Percentiles rank a stretch among this genome's conserved stretches.
phyloP scores from a whole-genome alignment of 1,140 invertebrate species.

The Pygmarrhopalites habei region DNA sequence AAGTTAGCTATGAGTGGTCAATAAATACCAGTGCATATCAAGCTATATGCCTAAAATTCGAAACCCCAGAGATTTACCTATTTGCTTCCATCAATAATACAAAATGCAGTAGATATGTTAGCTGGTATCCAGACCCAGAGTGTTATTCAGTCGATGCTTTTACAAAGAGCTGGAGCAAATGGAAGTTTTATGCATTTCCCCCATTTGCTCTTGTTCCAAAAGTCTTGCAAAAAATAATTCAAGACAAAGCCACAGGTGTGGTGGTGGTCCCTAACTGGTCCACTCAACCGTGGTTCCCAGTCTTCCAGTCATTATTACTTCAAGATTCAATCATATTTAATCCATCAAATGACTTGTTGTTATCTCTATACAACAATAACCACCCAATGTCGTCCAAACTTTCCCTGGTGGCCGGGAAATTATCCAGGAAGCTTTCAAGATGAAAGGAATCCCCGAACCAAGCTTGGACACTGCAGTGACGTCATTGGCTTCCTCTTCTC shows the following conservation, averaged over 20 bases:
- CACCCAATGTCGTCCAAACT: neutral
- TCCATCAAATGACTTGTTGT: neutral
- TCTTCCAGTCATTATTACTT: neutral
- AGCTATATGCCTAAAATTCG: too few species aligned
- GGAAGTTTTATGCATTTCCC: constrained; percentile 14
- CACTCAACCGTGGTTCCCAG: constrained; percentile 16
- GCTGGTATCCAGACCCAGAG: constrained; percentile 16
- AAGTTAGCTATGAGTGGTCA: too few species aligned
- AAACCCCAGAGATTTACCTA: neutral
- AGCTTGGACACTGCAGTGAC: neutral
- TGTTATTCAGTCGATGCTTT: constrained; percentile 5
- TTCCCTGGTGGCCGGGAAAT: neutral
- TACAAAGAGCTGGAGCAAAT: neutral
- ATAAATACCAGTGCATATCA: too few species aligned
- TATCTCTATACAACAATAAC: neutral
- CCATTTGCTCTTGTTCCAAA: constrained; percentile 14
- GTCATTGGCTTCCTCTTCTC: neutral
- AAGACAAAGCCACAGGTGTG: neutral
- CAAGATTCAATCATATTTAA: neutral
- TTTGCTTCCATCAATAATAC: neutral
- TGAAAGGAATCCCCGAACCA: neutral
- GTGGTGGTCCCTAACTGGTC: constrained; percentile 16
- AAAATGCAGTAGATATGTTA: neutral
- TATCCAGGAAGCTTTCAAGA: neutral
- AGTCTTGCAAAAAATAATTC: constrained; percentile 2